phyloP scores from a whole-genome alignment of 53 echinoderm and acorn worm genomes.

The Stichopus horrens region DNA sequence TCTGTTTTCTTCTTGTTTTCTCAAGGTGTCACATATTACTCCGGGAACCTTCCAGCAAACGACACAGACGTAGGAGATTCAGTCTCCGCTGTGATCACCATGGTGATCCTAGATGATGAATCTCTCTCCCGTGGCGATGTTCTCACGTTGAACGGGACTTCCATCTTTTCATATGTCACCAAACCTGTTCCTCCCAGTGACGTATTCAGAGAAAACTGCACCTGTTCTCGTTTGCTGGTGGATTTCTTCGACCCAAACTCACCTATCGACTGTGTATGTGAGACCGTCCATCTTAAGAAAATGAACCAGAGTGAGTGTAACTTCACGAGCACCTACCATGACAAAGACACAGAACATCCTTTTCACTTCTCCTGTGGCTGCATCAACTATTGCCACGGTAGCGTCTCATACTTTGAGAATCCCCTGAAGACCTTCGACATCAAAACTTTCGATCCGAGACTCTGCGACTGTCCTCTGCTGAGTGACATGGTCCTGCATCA shows the following conservation, averaged over 20 bases:
- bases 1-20: background rate
- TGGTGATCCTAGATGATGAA: constrained; percentile 64
- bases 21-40: constrained; percentile 63
- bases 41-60: constrained; percentile 61
- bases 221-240: constrained; percentile 53
- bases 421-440: constrained; percentile 48
- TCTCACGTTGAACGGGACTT: constrained; percentile 59
- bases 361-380: constrained; percentile 55
- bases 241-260: constrained; percentile 39
- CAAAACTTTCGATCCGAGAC: constrained; percentile 30
- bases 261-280: constrained; percentile 56
- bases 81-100: constrained; percentile 57
- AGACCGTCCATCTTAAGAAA: constrained; percentile 46
- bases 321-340: constrained; percentile 53
- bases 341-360: constrained; percentile 43
- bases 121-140: constrained; percentile 53
- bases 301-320: constrained; percentile 56
- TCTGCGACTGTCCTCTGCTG: constrained; percentile 59
- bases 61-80: constrained; percentile 56
- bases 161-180: constrained; percentile 65
- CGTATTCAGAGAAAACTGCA: constrained; percentile 69
- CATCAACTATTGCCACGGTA: constrained; percentile 64
- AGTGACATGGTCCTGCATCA: constrained; percentile 23
- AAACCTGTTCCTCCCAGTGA: constrained; percentile 60
- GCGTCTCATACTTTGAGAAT: constrained; percentile 59